Conservation (phyloP, 2,113 vertebrate species). For the Vulpes vulpes region DNA sequence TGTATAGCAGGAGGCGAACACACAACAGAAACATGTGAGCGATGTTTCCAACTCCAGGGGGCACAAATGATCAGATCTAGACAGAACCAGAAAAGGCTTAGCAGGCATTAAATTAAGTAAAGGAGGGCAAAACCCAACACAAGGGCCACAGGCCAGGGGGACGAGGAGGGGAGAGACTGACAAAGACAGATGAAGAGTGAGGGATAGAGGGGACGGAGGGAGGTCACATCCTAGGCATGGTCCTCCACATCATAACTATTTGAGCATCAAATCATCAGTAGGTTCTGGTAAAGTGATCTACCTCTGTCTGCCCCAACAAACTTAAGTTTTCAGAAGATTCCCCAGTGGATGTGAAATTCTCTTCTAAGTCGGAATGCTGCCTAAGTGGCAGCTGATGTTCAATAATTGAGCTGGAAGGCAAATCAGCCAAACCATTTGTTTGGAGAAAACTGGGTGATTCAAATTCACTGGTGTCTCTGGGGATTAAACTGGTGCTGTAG, state of each 20-base stretch:
- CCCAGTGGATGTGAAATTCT: slow-evolving; percentile 61
- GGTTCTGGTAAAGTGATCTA: slow-evolving; percentile 62
- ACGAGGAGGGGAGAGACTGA: background rate
- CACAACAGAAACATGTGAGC: background rate
- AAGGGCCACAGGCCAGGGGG: background rate
- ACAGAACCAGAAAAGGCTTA: background rate
- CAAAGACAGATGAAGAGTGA: background rate
- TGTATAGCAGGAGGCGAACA: background rate
- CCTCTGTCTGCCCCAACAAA: slow-evolving; percentile 85
- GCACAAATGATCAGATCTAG: background rate
- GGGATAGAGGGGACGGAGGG: accelerated
- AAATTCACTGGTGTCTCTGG: slow-evolving; percentile 5
- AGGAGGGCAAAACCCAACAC: background rate
- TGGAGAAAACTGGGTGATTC: slow-evolving; percentile 51
- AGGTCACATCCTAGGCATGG: accelerated
- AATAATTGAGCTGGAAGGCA: background rate
- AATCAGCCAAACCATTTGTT: slow-evolving; percentile 38
- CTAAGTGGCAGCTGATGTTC: background rate
- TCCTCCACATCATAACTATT: too few relatives aligned
- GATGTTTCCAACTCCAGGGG: background rate
- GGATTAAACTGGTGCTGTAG: slow-evolving; percentile 63
- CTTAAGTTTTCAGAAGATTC: slow-evolving; percentile 76
- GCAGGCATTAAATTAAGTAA: background rate
- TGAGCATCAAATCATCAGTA: background rate
- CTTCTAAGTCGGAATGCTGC: slow-evolving; percentile 60